Base-by-base conservation (phyloP, 1,140 invertebrate genomes). In the Radopholus similis region DNA sequence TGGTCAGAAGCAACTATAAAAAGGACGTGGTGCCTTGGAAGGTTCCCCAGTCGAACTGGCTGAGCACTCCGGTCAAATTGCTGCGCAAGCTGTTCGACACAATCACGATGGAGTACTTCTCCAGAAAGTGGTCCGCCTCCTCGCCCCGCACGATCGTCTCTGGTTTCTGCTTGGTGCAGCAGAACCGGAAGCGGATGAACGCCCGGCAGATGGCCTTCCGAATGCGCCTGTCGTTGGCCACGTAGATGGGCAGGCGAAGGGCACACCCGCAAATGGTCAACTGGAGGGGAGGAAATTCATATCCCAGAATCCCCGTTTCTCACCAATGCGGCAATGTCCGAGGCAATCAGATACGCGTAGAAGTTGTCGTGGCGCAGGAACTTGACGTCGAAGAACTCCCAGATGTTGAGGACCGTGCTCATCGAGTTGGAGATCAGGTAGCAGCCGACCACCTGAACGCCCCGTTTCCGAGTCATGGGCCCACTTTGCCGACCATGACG, bases 61-160 rank as follows among this genome's bases (percentile, higher is more conserved):
- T 77, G 15, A 76, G 38, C 11, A 60, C 63, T 2, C 55, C 70
- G 34, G 76, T 77, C 28, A 77, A 47, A 71, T 77, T 77, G 51
- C 69, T 74, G 35, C 78, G 49, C 23, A 77, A 54, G 62, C 76
- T 77, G 53, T 77, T 77, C 0, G 76, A 77, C 21, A 77, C 76
- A 35, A 80, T 78, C 11, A 78, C 65, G 23, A 77, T 81, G 2
- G 78, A 82, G 72, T 73, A 81, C 58, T 77, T 82, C 28, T 76
- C 75, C 6, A 54, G 35, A 54, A 54, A 54, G 30, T 21, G 30
- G 30, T 54, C 51, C 30, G 35, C 18, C 35, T 18, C 18, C 35
- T 54, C 51, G n/a, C 35, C 13, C 5, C 18, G 0, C n/a, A 54
- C n/a, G 15, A 54, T 54, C 35, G 30, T 34, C 4, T 54, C 51